phyloP scores from a whole-genome alignment of 37 sponge, comb jelly and placozoan species.

The Corticium candelabrum region DNA sequence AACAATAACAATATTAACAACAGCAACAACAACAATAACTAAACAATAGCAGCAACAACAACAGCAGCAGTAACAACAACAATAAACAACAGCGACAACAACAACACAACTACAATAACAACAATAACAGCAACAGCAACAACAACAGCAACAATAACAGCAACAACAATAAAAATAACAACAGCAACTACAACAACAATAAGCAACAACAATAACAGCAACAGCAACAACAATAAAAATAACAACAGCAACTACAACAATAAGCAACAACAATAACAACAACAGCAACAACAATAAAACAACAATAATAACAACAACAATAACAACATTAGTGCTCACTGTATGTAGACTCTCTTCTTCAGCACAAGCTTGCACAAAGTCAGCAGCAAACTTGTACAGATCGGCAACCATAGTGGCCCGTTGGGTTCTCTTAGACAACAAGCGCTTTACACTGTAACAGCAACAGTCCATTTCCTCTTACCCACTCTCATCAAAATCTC shows the following conservation, averaged over 20 bases:
- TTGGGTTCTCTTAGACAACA: too few relatives aligned
- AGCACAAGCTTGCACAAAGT: not conserved
- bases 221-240: not conserved
- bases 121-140: not conserved
- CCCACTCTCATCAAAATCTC: too few relatives aligned
- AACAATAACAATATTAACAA: too few relatives aligned
- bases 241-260: not conserved
- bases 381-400: not conserved
- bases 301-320: not conserved
- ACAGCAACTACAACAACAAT: not conserved
- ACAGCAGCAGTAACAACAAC: too few relatives aligned
- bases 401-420: not conserved
- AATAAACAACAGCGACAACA: not conserved
- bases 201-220: not conserved
- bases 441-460: too few relatives aligned
- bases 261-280: not conserved
- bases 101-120: conserved; percentile 1
- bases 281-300: not conserved
- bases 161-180: not conserved
- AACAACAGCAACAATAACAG: not conserved
- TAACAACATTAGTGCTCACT: not conserved
- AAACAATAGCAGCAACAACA: too few relatives aligned
- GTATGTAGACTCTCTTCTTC: too few relatives aligned
- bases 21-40: too few relatives aligned
- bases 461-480: too few relatives aligned